Evolutionary conservation across 2,113 vertebrate genomes (phyloP).

Genomic region (Sinocyclocheilus anophthalmus): DNA sequence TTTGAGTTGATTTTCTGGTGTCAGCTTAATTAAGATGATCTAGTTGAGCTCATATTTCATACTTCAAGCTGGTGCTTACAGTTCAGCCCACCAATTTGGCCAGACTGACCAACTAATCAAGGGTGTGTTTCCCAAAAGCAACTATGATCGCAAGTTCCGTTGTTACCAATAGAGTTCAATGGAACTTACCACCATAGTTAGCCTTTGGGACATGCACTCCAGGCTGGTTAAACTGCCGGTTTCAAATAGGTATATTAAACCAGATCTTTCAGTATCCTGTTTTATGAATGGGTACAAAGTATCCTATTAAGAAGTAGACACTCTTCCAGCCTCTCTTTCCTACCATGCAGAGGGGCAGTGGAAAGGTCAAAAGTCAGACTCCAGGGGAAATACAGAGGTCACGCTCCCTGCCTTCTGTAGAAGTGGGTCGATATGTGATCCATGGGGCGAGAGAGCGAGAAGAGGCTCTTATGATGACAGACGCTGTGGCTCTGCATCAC

Average conservation of each 20-base stretch:
- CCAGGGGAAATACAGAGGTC: conserved; percentile 44
- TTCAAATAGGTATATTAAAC: background rate
- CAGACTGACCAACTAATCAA: background rate
- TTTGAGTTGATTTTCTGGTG: too few relatives aligned
- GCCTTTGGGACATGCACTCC: too few relatives aligned
- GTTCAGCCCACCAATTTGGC: background rate
- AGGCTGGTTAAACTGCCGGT: background rate
- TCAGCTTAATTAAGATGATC: too few relatives aligned
- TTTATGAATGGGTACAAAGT: background rate
- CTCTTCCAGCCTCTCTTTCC: background rate
- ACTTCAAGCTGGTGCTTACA: too few relatives aligned
- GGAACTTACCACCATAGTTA: too few relatives aligned
- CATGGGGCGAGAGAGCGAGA: conserved; percentile 1
- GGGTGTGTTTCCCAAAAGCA: too few relatives aligned
- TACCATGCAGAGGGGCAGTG: background rate
- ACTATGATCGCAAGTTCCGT: too few relatives aligned
- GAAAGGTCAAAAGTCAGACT: conserved; percentile 47
- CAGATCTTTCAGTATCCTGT: background rate
- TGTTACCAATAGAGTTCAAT: too few relatives aligned
- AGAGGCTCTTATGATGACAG: conserved; percentile 38
- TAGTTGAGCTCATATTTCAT: too few relatives aligned
- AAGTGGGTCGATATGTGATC: conserved; percentile 35
- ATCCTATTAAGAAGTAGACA: background rate
- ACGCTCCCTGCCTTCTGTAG: conserved; percentile 9
- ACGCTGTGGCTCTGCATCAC: conserved; percentile 15